These are phyloP conservation scores for Brachirus orientalis DNA, from an alignment of 2,113 vertebrate species.

Conservation along the genomic window DNA sequence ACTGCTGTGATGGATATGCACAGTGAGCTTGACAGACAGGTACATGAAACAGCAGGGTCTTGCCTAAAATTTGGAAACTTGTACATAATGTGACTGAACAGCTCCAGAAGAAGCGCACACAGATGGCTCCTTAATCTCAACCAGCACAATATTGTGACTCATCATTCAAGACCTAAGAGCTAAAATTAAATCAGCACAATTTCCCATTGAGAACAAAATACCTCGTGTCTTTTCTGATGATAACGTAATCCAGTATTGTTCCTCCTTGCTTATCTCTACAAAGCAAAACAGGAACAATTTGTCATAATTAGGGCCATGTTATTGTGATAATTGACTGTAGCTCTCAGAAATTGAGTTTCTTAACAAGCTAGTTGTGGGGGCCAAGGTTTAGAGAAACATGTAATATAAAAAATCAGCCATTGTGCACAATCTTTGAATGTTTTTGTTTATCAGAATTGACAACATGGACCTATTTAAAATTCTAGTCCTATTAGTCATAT, in stretches of 20 bases:
- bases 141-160: conserved; percentile 16
- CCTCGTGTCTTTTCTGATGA: not conserved
- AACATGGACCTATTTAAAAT: not conserved
- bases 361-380: not conserved
- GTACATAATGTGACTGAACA: not conserved
- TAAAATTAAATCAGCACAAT: conserved; percentile 36
- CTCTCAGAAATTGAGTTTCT: conserved; percentile 4
- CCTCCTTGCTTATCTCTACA: not conserved
- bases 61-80: not conserved
- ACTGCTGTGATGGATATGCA: not conserved
- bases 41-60: not conserved
- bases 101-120: conserved; percentile 3
- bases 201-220: conserved; percentile 29
- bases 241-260: conserved; percentile 8
- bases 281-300: conserved; percentile 1
- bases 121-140: conserved; percentile 15
- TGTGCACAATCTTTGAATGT: no score
- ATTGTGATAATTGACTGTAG: conserved; percentile 9
- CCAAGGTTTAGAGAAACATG: not conserved
- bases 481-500: not conserved
- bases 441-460: not conserved
- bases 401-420: no score
- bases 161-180: conserved; percentile 16
- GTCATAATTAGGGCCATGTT: conserved; percentile 12
- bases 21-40: not conserved